phyloP scores from a whole-genome alignment of 1,140 invertebrate genomes.

The Drosophila pseudoananassae region DNA sequence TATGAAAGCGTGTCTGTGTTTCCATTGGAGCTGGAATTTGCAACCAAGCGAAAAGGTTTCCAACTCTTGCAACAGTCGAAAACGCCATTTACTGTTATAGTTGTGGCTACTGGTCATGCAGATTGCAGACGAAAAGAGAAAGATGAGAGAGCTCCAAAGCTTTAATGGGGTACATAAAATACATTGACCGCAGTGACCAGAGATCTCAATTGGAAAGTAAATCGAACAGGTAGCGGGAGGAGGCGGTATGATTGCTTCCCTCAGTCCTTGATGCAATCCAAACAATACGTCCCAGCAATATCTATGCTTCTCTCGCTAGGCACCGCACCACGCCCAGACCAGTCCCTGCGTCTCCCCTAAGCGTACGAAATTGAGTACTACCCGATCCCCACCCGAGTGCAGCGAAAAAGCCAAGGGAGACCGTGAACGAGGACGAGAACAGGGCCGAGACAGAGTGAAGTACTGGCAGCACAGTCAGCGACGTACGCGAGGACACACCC shows the following conservation, averaged over 20 bases:
- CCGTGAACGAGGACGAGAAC: slow-evolving; percentile 50
- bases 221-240: slow-evolving; percentile 5
- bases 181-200: slow-evolving; percentile 54
- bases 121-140: slow-evolving; percentile 62
- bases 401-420: slow-evolving; percentile 24
- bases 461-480: slow-evolving; percentile 22
- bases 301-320: too few relatives aligned
- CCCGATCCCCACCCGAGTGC: slow-evolving; percentile 30
- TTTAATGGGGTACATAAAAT: slow-evolving; percentile 49
- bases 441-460: slow-evolving; percentile 47
- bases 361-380: slow-evolving; percentile 51
- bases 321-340: slow-evolving; percentile 41
- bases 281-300: neutral
- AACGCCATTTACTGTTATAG: slow-evolving; percentile 48
- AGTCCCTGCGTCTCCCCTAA: slow-evolving; percentile 52
- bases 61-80: slow-evolving; percentile 63
- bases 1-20: slow-evolving; percentile 63
- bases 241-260: neutral
- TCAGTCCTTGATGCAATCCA: neutral
- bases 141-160: slow-evolving; percentile 22
- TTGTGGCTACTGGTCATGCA: slow-evolving; percentile 62
- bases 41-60: slow-evolving; percentile 79
- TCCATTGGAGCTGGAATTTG: slow-evolving; percentile 75
- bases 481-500: slow-evolving; percentile 59
- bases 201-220: slow-evolving; percentile 64